phyloP scores from a whole-genome alignment of 2,113 vertebrate genomes.

The Cercopithecus mona region DNA sequence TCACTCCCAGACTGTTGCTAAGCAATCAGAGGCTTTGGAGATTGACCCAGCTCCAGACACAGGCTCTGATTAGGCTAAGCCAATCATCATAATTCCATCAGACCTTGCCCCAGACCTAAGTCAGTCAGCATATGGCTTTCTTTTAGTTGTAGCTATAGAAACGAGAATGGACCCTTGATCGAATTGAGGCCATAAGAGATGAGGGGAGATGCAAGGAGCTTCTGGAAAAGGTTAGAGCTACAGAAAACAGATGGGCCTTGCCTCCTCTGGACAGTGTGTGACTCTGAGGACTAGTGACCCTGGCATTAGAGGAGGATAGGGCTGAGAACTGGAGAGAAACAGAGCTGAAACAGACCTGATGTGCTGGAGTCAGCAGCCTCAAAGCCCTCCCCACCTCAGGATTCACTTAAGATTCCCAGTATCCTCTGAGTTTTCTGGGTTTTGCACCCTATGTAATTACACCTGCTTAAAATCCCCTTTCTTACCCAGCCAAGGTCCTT shows the following conservation, averaged over 20 bases:
- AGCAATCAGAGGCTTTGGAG: conserved; percentile 36
- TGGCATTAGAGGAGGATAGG: background rate
- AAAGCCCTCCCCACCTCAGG: background rate
- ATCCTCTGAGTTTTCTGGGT: background rate
- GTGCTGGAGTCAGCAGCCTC: background rate
- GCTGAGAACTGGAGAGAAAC: background rate
- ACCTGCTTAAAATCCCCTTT: background rate
- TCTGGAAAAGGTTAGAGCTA: background rate
- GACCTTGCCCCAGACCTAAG: conserved; percentile 27
- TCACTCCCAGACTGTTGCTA: background rate
- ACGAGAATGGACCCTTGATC: background rate
- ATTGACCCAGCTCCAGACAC: conserved; percentile 52
- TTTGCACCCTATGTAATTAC: background rate
- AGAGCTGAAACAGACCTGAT: background rate
- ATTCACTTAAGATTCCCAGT: background rate
- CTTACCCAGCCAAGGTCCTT: background rate
- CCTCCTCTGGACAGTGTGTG: background rate
- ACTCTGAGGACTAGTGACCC: background rate
- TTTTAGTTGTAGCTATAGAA: conserved; percentile 7
- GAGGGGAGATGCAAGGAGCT: background rate
- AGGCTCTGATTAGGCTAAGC: conserved; percentile 55
- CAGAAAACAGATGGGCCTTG: background rate
- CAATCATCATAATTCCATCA: conserved; percentile 51
- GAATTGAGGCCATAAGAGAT: background rate
- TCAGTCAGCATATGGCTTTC: conserved; percentile 40